These are phyloP conservation scores for Eulithis testata DNA, from an alignment of 2,888 invertebrate genomes.

Conservation along the genomic window DNA sequence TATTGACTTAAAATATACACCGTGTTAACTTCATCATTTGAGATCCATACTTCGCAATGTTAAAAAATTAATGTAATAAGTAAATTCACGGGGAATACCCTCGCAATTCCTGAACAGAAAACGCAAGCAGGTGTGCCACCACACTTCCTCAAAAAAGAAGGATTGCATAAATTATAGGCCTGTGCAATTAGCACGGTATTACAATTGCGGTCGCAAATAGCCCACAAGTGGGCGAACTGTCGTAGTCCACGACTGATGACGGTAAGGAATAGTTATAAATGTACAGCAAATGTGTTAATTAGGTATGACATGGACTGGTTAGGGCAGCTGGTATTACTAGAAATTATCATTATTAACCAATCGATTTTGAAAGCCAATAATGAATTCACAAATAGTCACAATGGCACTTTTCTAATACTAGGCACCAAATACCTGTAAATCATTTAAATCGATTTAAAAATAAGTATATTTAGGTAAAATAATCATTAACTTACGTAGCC, in stretches of 20 bases:
- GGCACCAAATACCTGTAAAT: too few relatives aligned
- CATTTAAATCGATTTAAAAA: background rate
- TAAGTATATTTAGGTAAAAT: background rate
- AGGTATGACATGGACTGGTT: conserved; percentile 15
- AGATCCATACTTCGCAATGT: too few relatives aligned
- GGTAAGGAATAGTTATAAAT: conserved; percentile 38
- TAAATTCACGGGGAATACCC: background rate
- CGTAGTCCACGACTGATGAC: conserved; percentile 36
- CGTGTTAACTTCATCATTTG: too few relatives aligned
- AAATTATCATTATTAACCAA: background rate
- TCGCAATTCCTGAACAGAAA: background rate
- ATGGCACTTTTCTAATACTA: too few relatives aligned
- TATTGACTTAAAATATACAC: too few relatives aligned
- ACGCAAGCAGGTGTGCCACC: conserved; percentile 11
- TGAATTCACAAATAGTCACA: too few relatives aligned
- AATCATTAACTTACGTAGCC: too few relatives aligned
- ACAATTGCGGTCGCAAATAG: conserved; percentile 39
- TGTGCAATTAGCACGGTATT: conserved; percentile 36
- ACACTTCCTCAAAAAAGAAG: conserved; percentile 22
- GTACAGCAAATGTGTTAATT: conserved; percentile 39
- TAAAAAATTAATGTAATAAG: background rate
- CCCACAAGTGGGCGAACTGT: conserved; percentile 36
- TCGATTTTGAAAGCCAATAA: too few relatives aligned
- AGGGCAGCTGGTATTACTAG: conserved; percentile 15
- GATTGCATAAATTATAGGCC: conserved; percentile 11